Evolutionary conservation across 1,140 invertebrate species (phyloP).

Genomic region (Aphelenchoides fujianensis): DNA sequence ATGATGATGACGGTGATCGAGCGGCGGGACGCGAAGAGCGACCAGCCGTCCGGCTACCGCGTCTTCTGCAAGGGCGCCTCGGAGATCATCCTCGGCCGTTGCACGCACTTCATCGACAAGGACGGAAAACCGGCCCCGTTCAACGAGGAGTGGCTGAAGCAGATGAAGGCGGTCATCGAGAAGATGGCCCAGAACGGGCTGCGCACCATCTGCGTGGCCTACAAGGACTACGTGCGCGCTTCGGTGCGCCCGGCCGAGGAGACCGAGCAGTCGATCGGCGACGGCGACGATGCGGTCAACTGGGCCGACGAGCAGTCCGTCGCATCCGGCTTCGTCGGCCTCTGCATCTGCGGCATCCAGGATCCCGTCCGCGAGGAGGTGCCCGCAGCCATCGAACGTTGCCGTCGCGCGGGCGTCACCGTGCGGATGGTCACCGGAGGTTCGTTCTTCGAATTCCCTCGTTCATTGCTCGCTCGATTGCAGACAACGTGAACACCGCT

Average conservation of each 20-base stretch:
- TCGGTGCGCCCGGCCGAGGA: slow-evolving; percentile 64
- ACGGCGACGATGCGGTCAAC: slow-evolving; percentile 50
- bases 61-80: slow-evolving; percentile 60
- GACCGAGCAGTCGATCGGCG: slow-evolving; percentile 36
- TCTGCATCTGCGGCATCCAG: slow-evolving; percentile 62
- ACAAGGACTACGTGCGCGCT: slow-evolving; percentile 80
- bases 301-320: slow-evolving; percentile 62
- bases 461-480: no score
- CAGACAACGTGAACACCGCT: slow-evolving; percentile 62
- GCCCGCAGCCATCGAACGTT: slow-evolving; percentile 89
- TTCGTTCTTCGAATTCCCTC: no score
- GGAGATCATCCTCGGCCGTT: slow-evolving; percentile 54
- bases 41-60: slow-evolving; percentile 52
- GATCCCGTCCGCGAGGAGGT: slow-evolving; percentile 95
- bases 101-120: slow-evolving; percentile 88
- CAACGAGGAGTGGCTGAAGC: slow-evolving; percentile 83
- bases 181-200: slow-evolving; percentile 95
- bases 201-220: slow-evolving; percentile 72
- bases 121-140: slow-evolving; percentile 86
- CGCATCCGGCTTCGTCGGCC: slow-evolving; percentile 44
- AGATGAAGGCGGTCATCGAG: slow-evolving; percentile 89
- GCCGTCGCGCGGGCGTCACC: slow-evolving; percentile 94
- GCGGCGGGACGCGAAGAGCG: slow-evolving; percentile 61
- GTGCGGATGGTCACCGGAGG: slow-evolving; percentile 98
- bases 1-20: slow-evolving; percentile 62